phyloP scores from a whole-genome alignment of 2,888 invertebrate species.

The Rosalia funebris region DNA sequence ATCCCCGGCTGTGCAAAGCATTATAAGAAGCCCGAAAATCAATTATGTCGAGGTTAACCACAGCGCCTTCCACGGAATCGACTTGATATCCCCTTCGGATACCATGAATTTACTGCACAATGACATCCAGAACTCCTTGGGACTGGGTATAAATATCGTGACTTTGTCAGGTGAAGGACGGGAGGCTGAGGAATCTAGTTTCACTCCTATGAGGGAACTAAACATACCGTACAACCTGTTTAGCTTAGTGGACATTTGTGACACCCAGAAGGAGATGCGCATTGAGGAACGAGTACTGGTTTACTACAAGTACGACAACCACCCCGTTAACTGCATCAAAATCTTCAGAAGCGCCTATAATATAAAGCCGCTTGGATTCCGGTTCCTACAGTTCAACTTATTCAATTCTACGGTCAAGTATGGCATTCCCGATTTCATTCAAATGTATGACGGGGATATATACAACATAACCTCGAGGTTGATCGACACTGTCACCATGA shows the following conservation, averaged over 20 bases:
- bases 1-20: slow-evolving; percentile 90
- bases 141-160: slow-evolving; percentile 89
- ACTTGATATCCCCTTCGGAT: slow-evolving; percentile 88
- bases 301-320: slow-evolving; percentile 97
- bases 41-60: slow-evolving; percentile 84
- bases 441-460: slow-evolving; percentile 91
- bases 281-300: slow-evolving; percentile 90
- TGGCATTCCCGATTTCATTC: slow-evolving; percentile 84
- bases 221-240: slow-evolving; percentile 91
- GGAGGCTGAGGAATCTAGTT: slow-evolving; percentile 88
- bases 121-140: slow-evolving; percentile 81
- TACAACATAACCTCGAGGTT: slow-evolving; percentile 83
- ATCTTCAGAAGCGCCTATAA: slow-evolving; percentile 89
- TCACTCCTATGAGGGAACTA: slow-evolving; percentile 82
- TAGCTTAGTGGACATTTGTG: slow-evolving; percentile 96
- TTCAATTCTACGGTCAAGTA: slow-evolving; percentile 86
- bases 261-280: slow-evolving; percentile 89
- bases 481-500: slow-evolving; percentile 78
- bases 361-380: slow-evolving; percentile 88
- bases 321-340: slow-evolving; percentile 96
- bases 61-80: slow-evolving; percentile 92
- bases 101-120: slow-evolving; percentile 81
- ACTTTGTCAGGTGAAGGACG: slow-evolving; percentile 93
- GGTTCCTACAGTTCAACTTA: slow-evolving; percentile 90
- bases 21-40: slow-evolving; percentile 85